phyloP scores from a whole-genome alignment of 2,113 vertebrate species.

The Meles meles region DNA sequence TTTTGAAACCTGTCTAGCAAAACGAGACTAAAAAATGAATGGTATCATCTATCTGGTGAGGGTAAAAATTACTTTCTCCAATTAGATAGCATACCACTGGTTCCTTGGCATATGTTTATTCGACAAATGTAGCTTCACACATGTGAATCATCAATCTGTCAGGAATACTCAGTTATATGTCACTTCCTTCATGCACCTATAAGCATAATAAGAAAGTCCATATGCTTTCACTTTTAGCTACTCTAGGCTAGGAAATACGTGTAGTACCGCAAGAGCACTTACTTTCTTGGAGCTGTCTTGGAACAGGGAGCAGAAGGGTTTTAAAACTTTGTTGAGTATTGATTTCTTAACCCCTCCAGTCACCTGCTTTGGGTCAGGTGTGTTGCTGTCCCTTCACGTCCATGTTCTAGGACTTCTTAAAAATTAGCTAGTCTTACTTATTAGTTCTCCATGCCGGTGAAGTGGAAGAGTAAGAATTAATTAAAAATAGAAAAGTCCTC shows the following conservation, averaged over 20 bases:
- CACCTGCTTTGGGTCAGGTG: not conserved
- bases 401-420: not conserved
- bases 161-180: not conserved
- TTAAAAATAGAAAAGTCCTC: not conserved
- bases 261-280: not conserved
- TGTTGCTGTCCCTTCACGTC: not conserved
- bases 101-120: conserved; percentile 36
- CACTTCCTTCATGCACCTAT: not conserved
- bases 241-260: not conserved
- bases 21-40: not conserved
- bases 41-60: not conserved
- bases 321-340: not conserved
- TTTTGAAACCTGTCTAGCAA: not conserved
- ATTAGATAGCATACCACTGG: conserved; percentile 20
- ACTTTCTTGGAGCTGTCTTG: not conserved
- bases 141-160: conserved; percentile 9
- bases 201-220: not conserved
- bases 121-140: conserved; percentile 24
- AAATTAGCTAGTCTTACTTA: not conserved
- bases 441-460: not conserved
- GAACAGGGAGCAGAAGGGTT: not conserved
- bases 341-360: not conserved
- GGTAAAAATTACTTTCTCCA: not conserved
- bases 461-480: not conserved
- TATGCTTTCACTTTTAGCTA: not conserved